Evolutionary conservation across 2,797 vertebrate genomes (phyloP).

Genomic region (Alauda arvensis): DNA sequence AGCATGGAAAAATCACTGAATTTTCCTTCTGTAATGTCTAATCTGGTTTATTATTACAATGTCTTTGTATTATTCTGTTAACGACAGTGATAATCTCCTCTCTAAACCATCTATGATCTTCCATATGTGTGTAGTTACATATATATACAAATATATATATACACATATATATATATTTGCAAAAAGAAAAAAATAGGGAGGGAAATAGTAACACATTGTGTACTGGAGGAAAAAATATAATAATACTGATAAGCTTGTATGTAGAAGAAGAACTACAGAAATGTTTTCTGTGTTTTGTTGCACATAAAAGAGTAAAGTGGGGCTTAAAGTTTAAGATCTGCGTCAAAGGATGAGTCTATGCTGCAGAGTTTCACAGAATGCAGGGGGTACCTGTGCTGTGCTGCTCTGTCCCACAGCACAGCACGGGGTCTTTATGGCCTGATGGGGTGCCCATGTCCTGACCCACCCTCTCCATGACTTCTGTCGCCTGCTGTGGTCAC

Average conservation of each 20-base stretch:
- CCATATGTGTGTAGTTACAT: neutral
- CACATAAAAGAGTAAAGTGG: neutral
- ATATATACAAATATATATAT: neutral
- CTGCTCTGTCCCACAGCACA: fast-evolving
- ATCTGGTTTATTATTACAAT: neutral
- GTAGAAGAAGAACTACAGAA: neutral
- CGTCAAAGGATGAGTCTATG: neutral
- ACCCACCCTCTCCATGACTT: neutral
- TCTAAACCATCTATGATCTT: neutral
- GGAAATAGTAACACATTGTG: neutral
- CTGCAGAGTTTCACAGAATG: neutral
- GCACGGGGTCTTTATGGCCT: fast-evolving
- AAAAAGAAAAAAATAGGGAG: neutral
- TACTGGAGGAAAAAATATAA: neutral
- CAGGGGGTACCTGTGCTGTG: fast-evolving
- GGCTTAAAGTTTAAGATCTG: neutral
- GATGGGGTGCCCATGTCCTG: neutral
- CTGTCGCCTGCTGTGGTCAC: neutral
- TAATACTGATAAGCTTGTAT: neutral
- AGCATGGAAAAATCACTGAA: neutral
- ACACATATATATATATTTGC: neutral
- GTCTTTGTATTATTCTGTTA: neutral
- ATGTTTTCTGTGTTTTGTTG: neutral
- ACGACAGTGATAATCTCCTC: neutral
- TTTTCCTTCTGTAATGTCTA: neutral